Evolutionary conservation across 2,797 vertebrate genomes (phyloP).

Genomic region (Lagocephalus sceleratus): DNA sequence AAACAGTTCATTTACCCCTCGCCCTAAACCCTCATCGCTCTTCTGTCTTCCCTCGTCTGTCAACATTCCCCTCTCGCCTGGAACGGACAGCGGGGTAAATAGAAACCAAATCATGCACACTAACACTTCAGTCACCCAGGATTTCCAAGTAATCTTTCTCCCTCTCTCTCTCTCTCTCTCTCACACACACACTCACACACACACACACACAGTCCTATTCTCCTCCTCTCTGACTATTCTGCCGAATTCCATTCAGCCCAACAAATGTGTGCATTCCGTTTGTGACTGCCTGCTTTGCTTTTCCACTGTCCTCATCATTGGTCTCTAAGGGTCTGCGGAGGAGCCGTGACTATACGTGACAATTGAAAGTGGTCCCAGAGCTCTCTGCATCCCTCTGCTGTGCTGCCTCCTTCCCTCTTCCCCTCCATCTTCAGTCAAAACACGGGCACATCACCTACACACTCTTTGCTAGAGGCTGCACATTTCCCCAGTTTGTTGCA

Average conservation of each 20-base stretch:
- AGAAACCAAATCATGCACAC: slow-evolving; percentile 72
- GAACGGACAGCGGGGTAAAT: slow-evolving; percentile 71
- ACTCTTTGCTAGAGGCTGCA: slow-evolving; percentile 45
- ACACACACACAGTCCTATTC: slow-evolving; percentile 29
- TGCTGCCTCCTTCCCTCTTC: slow-evolving; percentile 20
- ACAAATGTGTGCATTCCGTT: slow-evolving; percentile 22
- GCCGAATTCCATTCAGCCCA: slow-evolving; percentile 24
- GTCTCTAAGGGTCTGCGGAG: slow-evolving; percentile 63
- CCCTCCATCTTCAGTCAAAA: slow-evolving; percentile 54
- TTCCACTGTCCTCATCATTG: slow-evolving; percentile 56
- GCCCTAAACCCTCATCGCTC: slow-evolving; percentile 77
- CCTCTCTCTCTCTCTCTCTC: slow-evolving; percentile 19
- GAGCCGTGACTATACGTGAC: slow-evolving; percentile 55
- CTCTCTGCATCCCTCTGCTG: slow-evolving; percentile 39
- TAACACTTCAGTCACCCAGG: slow-evolving; percentile 66
- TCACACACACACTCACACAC: neutral
- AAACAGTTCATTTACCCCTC: slow-evolving; percentile 82
- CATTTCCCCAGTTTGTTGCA: slow-evolving; percentile 61
- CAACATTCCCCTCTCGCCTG: slow-evolving; percentile 73
- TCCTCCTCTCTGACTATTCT: slow-evolving; percentile 17
- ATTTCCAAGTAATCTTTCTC: slow-evolving; percentile 45
- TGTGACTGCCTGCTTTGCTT: slow-evolving; percentile 30
- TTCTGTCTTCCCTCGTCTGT: slow-evolving; percentile 80
- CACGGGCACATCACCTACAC: slow-evolving; percentile 66
- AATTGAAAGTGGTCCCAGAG: slow-evolving; percentile 63